These are phyloP conservation scores for Noctilio leporinus DNA, from an alignment of 2,113 vertebrate genomes.

Conservation along the genomic window DNA sequence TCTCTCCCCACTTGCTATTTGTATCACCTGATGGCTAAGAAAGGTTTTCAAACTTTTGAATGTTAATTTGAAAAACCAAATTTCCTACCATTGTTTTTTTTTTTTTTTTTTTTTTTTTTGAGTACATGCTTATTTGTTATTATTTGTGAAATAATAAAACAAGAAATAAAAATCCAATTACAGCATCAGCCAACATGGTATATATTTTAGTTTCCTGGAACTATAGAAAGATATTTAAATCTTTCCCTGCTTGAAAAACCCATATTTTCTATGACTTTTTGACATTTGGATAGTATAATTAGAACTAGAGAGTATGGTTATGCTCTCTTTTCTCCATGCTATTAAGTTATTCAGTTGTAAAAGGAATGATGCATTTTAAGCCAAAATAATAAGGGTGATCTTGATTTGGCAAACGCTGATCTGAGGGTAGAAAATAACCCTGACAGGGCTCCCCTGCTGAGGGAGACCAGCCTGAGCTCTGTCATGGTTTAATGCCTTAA, in stretches of 20 bases:
- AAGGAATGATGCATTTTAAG: constrained; percentile 41
- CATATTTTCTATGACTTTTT: neutral
- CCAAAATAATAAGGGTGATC: constrained; percentile 46
- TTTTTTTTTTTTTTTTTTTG: neutral
- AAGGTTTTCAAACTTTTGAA: neutral
- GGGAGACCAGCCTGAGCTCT: neutral
- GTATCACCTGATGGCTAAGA: neutral
- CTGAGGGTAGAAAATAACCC: constrained; percentile 15
- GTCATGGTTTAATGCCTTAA: neutral
- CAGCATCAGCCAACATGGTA: neutral
- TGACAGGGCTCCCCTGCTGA: neutral
- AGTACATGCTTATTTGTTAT: neutral
- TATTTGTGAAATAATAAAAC: neutral
- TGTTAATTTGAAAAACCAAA: neutral
- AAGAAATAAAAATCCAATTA: neutral
- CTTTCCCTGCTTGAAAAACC: neutral
- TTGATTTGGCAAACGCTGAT: constrained; percentile 59
- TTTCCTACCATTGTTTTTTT: neutral
- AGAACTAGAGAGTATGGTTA: neutral
- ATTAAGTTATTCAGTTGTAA: neutral
- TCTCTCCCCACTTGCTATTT: neutral
- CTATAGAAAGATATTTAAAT: neutral
- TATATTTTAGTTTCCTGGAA: neutral
- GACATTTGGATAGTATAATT: neutral
- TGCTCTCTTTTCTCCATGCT: neutral